phyloP scores from a whole-genome alignment of 2,113 vertebrate genomes.

The Elephantulus edwardii region DNA sequence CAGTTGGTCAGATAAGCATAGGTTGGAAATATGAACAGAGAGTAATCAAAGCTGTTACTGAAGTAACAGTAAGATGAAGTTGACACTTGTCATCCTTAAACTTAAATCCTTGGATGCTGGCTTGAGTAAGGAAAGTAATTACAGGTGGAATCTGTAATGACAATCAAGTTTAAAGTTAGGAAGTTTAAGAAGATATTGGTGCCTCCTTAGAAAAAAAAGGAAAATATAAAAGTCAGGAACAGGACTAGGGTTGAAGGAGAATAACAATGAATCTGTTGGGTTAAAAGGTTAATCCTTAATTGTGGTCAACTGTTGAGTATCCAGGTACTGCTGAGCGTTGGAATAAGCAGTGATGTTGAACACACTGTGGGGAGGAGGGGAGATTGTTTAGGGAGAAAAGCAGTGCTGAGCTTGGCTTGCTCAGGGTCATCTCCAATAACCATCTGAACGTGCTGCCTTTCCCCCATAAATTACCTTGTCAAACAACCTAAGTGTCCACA shows the following conservation, averaged over 20 bases:
- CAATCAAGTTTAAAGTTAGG: not conserved
- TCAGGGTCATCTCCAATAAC: not conserved
- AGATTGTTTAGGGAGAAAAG: not conserved
- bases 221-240: not conserved
- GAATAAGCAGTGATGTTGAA: not conserved
- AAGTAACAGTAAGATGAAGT: too few species aligned
- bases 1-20: not conserved
- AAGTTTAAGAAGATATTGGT: not conserved
- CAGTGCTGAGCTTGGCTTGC: not conserved
- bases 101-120: not conserved
- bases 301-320: not conserved
- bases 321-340: not conserved
- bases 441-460: not conserved
- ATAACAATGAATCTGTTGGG: not conserved
- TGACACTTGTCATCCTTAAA: not conserved
- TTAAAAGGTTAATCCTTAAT: not conserved
- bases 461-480: not conserved
- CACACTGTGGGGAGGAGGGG: not conserved
- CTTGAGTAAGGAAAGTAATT: not conserved
- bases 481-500: slow-evolving; percentile 15
- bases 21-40: not conserved
- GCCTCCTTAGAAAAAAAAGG: not conserved
- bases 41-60: not conserved
- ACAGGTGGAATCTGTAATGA: not conserved
- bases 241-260: not conserved